These are phyloP conservation scores for Podarcis muralis DNA, from an alignment of 2,113 vertebrate genomes.

Conservation along the genomic window DNA sequence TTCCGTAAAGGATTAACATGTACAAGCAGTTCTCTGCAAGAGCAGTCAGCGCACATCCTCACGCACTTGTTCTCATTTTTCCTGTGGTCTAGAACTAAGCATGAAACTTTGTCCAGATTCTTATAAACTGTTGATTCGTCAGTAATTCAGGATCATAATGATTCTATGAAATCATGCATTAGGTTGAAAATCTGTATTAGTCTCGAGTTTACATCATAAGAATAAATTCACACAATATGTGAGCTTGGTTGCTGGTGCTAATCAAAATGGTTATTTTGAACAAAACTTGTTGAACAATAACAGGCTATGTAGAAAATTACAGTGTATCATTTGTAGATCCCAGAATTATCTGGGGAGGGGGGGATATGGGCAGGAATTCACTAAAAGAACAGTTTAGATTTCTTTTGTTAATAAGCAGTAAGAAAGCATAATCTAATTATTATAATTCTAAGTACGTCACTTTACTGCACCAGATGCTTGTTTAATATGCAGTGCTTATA, in stretches of 20 bases:
- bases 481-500: background rate
- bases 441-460: background rate
- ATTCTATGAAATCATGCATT: background rate
- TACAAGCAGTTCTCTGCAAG: background rate
- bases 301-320: background rate
- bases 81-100: background rate
- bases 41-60: background rate
- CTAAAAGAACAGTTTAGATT: background rate
- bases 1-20: background rate
- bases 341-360: background rate
- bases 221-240: background rate
- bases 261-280: conserved; percentile 6
- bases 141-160: background rate
- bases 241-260: background rate
- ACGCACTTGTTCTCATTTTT: background rate
- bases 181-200: background rate
- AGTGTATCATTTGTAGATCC: background rate
- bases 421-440: conserved; percentile 2
- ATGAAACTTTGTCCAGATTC: background rate
- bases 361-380: background rate
- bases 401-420: background rate
- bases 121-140: background rate
- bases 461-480: background rate
- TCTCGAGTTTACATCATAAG: background rate
- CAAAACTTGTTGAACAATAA: conserved; percentile 5